A percentile compares a stretch with the other conserved stretches of the same genome.
Conservation (phyloP, 1,140 invertebrate genomes). For the Drosophila dunni region DNA sequence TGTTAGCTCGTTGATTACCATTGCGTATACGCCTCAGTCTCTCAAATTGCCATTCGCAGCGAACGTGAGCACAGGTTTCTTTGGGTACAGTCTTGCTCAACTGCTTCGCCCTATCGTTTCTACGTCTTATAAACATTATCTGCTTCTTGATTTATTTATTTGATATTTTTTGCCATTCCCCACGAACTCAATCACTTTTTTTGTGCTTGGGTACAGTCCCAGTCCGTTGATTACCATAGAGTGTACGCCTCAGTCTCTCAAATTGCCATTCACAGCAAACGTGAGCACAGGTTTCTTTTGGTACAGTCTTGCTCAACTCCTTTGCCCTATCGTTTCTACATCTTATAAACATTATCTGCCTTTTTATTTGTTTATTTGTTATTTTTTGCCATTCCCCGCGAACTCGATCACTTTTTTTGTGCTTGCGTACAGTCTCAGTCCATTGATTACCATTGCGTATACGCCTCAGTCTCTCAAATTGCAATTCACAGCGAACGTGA, state of each 20-base stretch:
- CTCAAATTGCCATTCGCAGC: slow-evolving; percentile 18
- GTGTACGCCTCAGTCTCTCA: neutral
- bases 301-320: slow-evolving; percentile 5
- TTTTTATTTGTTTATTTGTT: too few species aligned
- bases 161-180: neutral
- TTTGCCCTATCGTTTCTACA: too few species aligned
- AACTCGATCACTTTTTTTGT: slow-evolving; percentile 10
- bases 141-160: too few species aligned
- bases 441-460: slow-evolving; percentile 7
- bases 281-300: neutral
- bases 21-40: neutral
- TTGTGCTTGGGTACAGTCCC: neutral
- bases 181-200: slow-evolving; percentile 7
- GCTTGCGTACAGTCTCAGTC: neutral
- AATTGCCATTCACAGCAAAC: slow-evolving; percentile 24
- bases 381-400: neutral
- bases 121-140: too few species aligned
- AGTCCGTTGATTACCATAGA: slow-evolving; percentile 13
- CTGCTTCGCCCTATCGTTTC: too few species aligned
- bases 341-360: too few species aligned
- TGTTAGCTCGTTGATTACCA: slow-evolving; percentile 15
- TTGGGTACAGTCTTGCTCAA: slow-evolving; percentile 6
- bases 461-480: neutral
- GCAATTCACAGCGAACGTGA: slow-evolving; percentile 12
- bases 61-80: neutral